A percentile compares a stretch with the other conserved stretches of the same genome.
phyloP scores from a whole-genome alignment of 2,888 invertebrate genomes.

The Crioceris asparagi region DNA sequence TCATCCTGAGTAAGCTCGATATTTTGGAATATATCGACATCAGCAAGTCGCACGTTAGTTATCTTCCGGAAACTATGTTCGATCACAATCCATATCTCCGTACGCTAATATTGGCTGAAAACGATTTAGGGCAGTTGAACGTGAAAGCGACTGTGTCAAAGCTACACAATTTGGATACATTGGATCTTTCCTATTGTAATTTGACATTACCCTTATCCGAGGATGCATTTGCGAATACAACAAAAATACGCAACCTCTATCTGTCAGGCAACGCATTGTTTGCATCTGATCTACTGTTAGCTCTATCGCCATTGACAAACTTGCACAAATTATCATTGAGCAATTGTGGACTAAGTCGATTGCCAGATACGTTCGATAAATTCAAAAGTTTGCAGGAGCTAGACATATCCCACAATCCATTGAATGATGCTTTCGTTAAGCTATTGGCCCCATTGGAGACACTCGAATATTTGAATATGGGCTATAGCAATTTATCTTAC shows the following conservation, averaged over 20 bases:
- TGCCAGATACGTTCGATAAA: slow-evolving; percentile 56
- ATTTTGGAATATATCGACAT: slow-evolving; percentile 55
- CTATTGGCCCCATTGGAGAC: slow-evolving; percentile 53
- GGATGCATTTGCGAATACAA: slow-evolving; percentile 57
- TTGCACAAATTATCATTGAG: slow-evolving; percentile 56
- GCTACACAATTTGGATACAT: slow-evolving; percentile 50
- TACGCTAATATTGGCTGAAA: slow-evolving; percentile 52
- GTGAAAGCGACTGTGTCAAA: slow-evolving; percentile 54
- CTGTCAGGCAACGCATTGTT: slow-evolving; percentile 58
- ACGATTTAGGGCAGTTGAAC: slow-evolving; percentile 53
- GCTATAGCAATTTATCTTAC: slow-evolving; percentile 56
- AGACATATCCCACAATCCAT: slow-evolving; percentile 60
- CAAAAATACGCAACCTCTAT: slow-evolving; percentile 51
- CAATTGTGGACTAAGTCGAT: slow-evolving; percentile 51
- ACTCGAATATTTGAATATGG: slow-evolving; percentile 61
- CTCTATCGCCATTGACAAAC: slow-evolving; percentile 52
- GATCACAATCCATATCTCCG: slow-evolving; percentile 53
- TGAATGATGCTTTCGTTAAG: slow-evolving; percentile 55
- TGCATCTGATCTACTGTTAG: slow-evolving; percentile 55
- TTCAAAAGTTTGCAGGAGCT: slow-evolving; percentile 55
- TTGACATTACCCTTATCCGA: slow-evolving; percentile 55
- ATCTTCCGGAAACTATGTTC: slow-evolving; percentile 54
- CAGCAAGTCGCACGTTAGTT: slow-evolving; percentile 48
- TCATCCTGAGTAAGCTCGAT: slow-evolving; percentile 47
- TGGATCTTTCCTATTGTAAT: slow-evolving; percentile 59